Percentiles rank a stretch among this genome's conserved stretches.
Evolutionary conservation across 2,113 vertebrate species (phyloP).

Genomic region (Triplophysa rosa): DNA sequence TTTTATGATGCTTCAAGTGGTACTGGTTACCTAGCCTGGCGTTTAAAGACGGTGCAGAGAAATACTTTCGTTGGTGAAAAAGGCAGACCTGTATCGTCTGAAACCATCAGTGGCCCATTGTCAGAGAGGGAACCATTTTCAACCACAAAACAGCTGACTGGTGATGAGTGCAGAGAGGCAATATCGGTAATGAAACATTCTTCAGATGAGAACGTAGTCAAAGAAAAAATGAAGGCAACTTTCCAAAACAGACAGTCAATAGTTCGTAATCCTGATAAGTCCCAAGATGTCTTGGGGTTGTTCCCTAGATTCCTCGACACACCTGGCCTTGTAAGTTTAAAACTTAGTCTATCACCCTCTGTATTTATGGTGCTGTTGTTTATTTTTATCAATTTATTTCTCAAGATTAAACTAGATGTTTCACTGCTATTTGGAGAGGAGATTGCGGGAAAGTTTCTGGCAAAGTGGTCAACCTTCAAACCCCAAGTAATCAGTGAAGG

Average conservation of each 20-base stretch:
- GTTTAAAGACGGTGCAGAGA: too few relatives aligned
- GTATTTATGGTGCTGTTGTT: not conserved
- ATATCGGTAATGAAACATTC: constrained; percentile 3
- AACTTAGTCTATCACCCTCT: not conserved
- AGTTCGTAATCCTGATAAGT: not conserved
- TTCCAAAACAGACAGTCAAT: constrained; percentile 2
- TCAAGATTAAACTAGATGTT: not conserved
- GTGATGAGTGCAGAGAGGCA: not conserved
- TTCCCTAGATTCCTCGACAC: too few relatives aligned
- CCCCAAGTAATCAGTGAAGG: not conserved
- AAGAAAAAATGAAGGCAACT: constrained; percentile 14
- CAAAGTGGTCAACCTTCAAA: not conserved
- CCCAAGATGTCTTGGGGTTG: not conserved
- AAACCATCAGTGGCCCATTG: too few relatives aligned
- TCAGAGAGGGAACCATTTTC: too few relatives aligned
- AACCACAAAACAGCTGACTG: not conserved
- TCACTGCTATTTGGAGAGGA: constrained; percentile 69
- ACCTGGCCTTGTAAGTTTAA: not conserved
- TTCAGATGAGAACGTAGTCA: not conserved
- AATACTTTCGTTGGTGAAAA: too few relatives aligned
- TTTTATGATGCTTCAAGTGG: too few relatives aligned
- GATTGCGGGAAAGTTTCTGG: not conserved
- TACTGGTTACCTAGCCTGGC: too few relatives aligned
- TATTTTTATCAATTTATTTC: not conserved
- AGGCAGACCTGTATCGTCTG: too few relatives aligned